These are phyloP conservation scores for Urocyon cinereoargenteus DNA, from an alignment of 2,797 vertebrate species.

Conservation along the genomic window DNA sequence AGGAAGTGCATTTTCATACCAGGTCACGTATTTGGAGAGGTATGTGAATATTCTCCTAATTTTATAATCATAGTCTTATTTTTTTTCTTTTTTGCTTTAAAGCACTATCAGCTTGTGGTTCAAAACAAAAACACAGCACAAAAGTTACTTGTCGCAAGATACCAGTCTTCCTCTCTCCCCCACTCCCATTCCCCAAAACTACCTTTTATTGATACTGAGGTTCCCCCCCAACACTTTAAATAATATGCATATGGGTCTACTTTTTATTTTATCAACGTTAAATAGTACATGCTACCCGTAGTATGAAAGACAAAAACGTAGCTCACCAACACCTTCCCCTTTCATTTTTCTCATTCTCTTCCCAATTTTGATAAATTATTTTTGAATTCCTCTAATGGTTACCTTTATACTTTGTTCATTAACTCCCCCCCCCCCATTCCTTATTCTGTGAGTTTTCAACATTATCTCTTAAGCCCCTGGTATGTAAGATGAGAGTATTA, in stretches of 20 bases:
- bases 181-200: background rate
- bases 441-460: background rate
- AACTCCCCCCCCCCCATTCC: background rate
- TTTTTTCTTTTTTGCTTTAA: constrained; percentile 64
- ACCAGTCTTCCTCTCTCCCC: background rate
- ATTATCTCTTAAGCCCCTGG: background rate
- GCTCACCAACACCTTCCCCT: background rate
- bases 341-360: background rate
- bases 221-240: background rate
- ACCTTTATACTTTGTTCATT: background rate
- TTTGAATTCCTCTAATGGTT: background rate
- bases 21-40: background rate
- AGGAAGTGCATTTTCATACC: constrained; percentile 25
- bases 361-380: background rate
- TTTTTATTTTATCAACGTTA: constrained; percentile 30
- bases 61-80: constrained; percentile 9
- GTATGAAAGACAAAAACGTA: background rate
- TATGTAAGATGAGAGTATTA: background rate
- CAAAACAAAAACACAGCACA: background rate
- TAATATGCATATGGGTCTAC: background rate
- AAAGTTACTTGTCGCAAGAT: background rate
- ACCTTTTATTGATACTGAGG: background rate
- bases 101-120: background rate
- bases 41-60: constrained; percentile 7
- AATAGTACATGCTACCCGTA: background rate